phyloP scores from a whole-genome alignment of 2,888 invertebrate species.

The Stramonita haemastoma region DNA sequence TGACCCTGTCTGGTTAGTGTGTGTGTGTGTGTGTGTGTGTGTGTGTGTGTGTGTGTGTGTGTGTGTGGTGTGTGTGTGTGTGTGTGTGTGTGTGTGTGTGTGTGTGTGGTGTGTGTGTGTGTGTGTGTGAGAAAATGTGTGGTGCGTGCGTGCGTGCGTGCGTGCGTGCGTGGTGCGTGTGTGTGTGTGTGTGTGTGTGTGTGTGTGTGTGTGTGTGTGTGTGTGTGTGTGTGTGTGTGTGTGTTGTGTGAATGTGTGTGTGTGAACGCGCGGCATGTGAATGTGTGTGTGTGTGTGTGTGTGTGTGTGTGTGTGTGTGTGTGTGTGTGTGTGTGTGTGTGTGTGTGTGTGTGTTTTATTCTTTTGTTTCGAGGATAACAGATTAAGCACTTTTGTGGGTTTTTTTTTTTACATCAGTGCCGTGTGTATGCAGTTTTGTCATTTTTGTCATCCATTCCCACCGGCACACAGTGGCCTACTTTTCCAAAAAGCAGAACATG shows the following conservation, averaged over 20 bases:
- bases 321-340: not conserved
- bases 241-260: constrained; percentile 10
- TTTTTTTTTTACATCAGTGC: too few relatives aligned
- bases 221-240: constrained; percentile 50
- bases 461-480: too few relatives aligned
- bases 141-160: not conserved
- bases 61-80: not conserved
- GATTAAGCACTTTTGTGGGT: too few relatives aligned
- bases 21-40: not conserved
- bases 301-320: not conserved
- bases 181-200: constrained; percentile 52
- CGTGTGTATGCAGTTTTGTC: too few relatives aligned
- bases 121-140: not conserved
- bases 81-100: not conserved
- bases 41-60: not conserved
- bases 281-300: constrained; percentile 6
- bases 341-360: not conserved
- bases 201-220: constrained; percentile 49
- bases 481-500: too few relatives aligned
- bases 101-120: not conserved
- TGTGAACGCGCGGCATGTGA: not conserved
- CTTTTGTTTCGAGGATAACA: not conserved
- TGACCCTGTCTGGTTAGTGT: constrained; percentile 60
- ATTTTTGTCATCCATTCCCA: too few relatives aligned
- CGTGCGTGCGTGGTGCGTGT: constrained; percentile 17